Percentiles rank a stretch among this genome's conserved stretches.
These are phyloP conservation scores for Meriones psammophilus DNA, from an alignment of 2,797 vertebrate species.

Conservation along the genomic window DNA sequence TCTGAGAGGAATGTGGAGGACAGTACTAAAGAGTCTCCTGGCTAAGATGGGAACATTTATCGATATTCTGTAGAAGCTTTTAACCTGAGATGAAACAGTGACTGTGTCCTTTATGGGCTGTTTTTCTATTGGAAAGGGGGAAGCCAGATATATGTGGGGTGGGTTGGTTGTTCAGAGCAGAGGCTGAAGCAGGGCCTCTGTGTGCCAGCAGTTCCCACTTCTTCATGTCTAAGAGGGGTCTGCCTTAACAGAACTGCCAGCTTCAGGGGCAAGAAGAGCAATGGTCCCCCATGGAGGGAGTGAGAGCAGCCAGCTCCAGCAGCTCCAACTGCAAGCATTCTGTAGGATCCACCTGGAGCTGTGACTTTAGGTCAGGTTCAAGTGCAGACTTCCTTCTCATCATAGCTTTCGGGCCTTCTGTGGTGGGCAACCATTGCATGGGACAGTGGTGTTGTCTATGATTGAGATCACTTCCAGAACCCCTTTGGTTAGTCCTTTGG, in stretches of 20 bases:
- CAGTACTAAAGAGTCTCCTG: not conserved
- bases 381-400: slow-evolving; percentile 51
- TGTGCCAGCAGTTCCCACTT: not conserved
- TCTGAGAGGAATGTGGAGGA: not conserved
- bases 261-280: not conserved
- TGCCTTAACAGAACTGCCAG: accelerated
- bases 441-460: slow-evolving; percentile 96
- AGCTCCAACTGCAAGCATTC: not conserved
- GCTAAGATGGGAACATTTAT: not conserved
- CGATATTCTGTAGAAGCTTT: slow-evolving; percentile 3
- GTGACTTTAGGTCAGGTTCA: not conserved
- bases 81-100: slow-evolving; percentile 17
- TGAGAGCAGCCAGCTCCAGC: not conserved
- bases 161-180: not conserved
- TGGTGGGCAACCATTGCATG: slow-evolving; percentile 98
- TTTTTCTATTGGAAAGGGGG: not conserved
- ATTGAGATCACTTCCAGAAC: slow-evolving; percentile 97
- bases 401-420: slow-evolving; percentile 93
- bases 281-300: not conserved
- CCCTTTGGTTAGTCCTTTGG: slow-evolving; percentile 96
- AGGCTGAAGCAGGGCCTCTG: not conserved
- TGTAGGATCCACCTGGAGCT: not conserved
- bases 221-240: not conserved
- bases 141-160: no score
- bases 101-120: not conserved